Conservation (phyloP, 2,888 invertebrate genomes). For the Thera britannica region DNA sequence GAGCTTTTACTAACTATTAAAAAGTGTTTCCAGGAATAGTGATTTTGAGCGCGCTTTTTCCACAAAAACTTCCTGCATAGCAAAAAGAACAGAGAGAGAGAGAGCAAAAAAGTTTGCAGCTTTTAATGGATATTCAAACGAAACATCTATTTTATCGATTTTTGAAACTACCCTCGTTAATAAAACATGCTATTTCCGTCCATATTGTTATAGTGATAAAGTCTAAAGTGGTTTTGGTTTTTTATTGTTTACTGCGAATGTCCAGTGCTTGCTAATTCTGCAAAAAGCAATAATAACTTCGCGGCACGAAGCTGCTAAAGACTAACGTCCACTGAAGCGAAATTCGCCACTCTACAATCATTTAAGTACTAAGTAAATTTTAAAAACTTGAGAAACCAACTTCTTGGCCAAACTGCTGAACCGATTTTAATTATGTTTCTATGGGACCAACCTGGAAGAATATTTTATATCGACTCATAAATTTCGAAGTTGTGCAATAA, state of each 20-base stretch:
- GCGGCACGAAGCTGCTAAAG: conserved; percentile 23
- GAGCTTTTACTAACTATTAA: too few species aligned
- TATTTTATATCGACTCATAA: too few species aligned
- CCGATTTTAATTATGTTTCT: too few species aligned
- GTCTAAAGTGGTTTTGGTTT: conserved; percentile 12
- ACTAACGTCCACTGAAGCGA: conserved; percentile 3
- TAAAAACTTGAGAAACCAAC: too few species aligned
- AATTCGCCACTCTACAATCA: neutral
- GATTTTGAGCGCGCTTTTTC: neutral
- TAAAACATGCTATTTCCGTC: conserved; percentile 7
- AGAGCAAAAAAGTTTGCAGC: neutral
- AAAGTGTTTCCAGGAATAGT: neutral
- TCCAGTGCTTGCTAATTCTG: conserved; percentile 31
- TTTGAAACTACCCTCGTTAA: conserved; percentile 13
- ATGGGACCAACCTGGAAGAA: too few species aligned
- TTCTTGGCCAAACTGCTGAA: too few species aligned
- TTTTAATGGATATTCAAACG: conserved; percentile 14
- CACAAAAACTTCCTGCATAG: too few species aligned
- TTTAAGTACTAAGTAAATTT: too few species aligned
- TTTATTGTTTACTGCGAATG: conserved; percentile 25
- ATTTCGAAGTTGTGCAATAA: too few species aligned
- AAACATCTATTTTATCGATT: conserved; percentile 23
- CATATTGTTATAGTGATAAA: conserved; percentile 3
- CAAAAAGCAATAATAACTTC: conserved; percentile 36
- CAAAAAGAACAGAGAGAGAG: neutral